Evolutionary conservation across 2,797 vertebrate species (phyloP).

Genomic region (Acrossocheilus fasciatus): DNA sequence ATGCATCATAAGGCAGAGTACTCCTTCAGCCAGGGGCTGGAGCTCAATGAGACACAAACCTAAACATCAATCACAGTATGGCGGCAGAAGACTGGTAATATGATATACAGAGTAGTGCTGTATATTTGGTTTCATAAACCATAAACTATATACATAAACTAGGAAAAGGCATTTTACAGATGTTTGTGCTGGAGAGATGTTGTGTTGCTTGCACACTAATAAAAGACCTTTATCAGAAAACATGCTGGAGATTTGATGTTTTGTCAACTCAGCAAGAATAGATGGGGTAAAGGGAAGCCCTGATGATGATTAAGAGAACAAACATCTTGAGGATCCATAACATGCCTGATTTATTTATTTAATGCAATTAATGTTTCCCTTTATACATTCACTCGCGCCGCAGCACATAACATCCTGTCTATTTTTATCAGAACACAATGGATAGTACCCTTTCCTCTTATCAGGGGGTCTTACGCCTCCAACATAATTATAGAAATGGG

Average conservation of each 20-base stretch:
- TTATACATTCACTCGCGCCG: neutral
- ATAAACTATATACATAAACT: neutral
- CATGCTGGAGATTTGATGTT: neutral
- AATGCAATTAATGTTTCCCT: conserved; percentile 6
- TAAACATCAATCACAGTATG: neutral
- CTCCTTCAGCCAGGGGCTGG: conserved; percentile 77
- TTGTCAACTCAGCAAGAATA: conserved; percentile 2
- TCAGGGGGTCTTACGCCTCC: conserved; percentile 3
- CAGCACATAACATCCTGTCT: conserved; percentile 61
- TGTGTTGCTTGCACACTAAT: conserved; percentile 10
- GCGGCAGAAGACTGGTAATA: neutral
- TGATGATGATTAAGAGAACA: neutral
- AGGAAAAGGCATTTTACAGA: neutral
- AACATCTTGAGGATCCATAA: conserved; percentile 22
- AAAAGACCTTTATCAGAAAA: neutral
- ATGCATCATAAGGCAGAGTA: conserved; percentile 96
- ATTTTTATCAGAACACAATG: conserved; percentile 60
- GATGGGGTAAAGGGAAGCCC: neutral
- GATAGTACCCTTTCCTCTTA: conserved; percentile 41
- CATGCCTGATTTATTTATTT: conserved; percentile 22
- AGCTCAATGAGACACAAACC: conserved; percentile 3
- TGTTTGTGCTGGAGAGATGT: conserved; percentile 1
- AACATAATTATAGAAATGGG: neutral
- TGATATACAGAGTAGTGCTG: conserved; percentile 1
- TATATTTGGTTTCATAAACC: conserved; percentile 6